Evolutionary conservation across 1,140 invertebrate genomes (phyloP), one percentile per base, ranked within the genome.

Genomic region (Aphidius ervi): DNA sequence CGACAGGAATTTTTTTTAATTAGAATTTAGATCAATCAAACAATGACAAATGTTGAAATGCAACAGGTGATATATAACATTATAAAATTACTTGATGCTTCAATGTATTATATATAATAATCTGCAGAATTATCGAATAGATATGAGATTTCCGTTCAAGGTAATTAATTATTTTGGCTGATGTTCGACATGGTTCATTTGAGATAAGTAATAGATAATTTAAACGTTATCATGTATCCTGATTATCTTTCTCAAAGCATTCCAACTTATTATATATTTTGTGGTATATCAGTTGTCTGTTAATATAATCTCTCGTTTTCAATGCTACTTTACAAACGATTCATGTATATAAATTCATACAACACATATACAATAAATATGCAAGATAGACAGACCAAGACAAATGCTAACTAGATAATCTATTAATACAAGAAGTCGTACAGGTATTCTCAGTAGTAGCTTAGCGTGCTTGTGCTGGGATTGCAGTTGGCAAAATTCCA

Each of bases 401-500:
- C 50, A 64, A 68, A 70, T 61, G 64, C 43, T 53, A 37, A 61
- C 20, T 47, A 67, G 64, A 66, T 72, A 68, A 74, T 74, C 70
- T 68, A 73, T 73, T 71, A 72, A 69, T 69, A 61, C 61, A 49
- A 65, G 56, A 68, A 68, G 67, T 68, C 66, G 67, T 71, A 56
- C 70, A 70, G 68, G 69, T 74, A 64, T 63, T 62, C 63, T 71
- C 67, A 66, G 67, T 70, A 74, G 41, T 69, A 60, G 67, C 61
- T 72, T 67, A 64, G 67, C 65, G 52, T 65, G 53, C 62, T 65
- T 66, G 65, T 63, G 69, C 70, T 70, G 61, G 59, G 72, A 74
- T 74, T 74, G 68, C 65, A 71, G 65, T 67, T 74, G 72, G 72
- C 70, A 55, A 10, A 0, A 6, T 23, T 70, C 72, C 72, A 74